phyloP scores from a whole-genome alignment of 2,113 vertebrate species.

The Dolichotis patagonum region DNA sequence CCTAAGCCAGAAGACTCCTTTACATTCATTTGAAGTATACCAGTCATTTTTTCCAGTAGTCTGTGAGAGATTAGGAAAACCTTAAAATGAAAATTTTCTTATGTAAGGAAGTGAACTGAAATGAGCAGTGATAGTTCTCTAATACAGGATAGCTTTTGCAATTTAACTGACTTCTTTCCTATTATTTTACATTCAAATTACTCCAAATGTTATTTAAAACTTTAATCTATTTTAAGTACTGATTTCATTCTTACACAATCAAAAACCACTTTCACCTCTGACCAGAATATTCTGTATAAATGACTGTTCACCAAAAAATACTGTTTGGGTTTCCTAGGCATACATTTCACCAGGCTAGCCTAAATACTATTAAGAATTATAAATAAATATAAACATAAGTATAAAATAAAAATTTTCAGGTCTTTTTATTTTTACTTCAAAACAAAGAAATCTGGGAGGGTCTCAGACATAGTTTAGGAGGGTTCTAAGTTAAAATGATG shows the following conservation, averaged over 20 bases:
- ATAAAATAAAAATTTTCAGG: conserved; percentile 46
- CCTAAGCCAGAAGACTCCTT: conserved; percentile 23
- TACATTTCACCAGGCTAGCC: conserved; percentile 74
- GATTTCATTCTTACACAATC: conserved; percentile 36
- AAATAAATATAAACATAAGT: not conserved
- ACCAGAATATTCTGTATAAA: not conserved
- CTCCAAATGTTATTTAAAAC: conserved; percentile 43
- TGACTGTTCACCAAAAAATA: conserved; percentile 19
- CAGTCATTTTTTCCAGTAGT: conserved; percentile 18
- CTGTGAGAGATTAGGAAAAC: conserved; percentile 23
- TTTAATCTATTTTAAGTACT: conserved; percentile 51
- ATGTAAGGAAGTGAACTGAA: not conserved
- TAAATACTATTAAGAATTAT: conserved; percentile 79
- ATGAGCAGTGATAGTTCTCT: conserved; percentile 30
- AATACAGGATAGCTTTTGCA: not conserved
- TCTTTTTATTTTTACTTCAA: conserved; percentile 75
- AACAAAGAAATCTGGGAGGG: conserved; percentile 77
- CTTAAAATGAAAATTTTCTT: conserved; percentile 50
- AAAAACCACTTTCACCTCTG: conserved; percentile 30
- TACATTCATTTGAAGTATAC: conserved; percentile 12
- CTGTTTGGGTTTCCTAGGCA: not conserved
- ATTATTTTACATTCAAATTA: conserved; percentile 33
- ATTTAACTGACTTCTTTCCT: conserved; percentile 1
- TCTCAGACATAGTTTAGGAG: conserved; percentile 47
- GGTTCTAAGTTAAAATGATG: conserved; percentile 82